phyloP scores from a whole-genome alignment of 2,888 invertebrate species.

The Cheilosia soror region DNA sequence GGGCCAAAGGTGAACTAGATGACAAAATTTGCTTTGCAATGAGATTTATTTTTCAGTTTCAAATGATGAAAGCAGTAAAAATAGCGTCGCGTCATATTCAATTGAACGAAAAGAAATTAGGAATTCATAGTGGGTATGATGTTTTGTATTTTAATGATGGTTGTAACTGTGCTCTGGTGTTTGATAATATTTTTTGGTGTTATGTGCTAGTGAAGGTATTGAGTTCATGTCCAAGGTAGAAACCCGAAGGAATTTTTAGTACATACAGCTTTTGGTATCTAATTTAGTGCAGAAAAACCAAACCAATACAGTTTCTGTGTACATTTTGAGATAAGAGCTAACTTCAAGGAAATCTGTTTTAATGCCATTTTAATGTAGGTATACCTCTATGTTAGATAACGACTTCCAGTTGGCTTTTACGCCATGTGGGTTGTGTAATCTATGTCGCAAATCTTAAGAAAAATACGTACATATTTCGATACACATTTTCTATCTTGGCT shows the following conservation, averaged over 20 bases:
- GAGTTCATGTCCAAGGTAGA: neutral
- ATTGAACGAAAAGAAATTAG: neutral
- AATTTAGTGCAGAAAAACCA: neutral
- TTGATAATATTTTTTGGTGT: conserved; percentile 44
- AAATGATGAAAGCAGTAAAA: conserved; percentile 46
- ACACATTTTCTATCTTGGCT: too few relatives aligned
- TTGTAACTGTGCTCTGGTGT: neutral
- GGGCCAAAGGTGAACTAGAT: conserved; percentile 31
- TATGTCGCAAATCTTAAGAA: too few relatives aligned
- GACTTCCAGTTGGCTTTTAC: too few relatives aligned
- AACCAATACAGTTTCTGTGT: too few relatives aligned
- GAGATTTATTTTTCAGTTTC: neutral
- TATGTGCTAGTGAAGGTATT: conserved; percentile 6
- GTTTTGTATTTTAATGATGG: neutral
- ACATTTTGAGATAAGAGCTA: too few relatives aligned
- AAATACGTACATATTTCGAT: too few relatives aligned
- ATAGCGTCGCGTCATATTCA: conserved; percentile 31
- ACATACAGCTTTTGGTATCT: neutral
- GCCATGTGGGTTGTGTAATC: too few relatives aligned
- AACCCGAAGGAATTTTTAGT: neutral
- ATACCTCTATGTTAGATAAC: too few relatives aligned
- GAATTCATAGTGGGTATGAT: conserved; percentile 10
- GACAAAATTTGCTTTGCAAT: neutral
- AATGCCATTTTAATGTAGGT: too few relatives aligned
- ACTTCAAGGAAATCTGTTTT: too few relatives aligned